A percentile compares a stretch with the other conserved stretches of the same genome.
Evolutionary conservation across 2,797 vertebrate species (phyloP).

Genomic region (Prunella strophiata): DNA sequence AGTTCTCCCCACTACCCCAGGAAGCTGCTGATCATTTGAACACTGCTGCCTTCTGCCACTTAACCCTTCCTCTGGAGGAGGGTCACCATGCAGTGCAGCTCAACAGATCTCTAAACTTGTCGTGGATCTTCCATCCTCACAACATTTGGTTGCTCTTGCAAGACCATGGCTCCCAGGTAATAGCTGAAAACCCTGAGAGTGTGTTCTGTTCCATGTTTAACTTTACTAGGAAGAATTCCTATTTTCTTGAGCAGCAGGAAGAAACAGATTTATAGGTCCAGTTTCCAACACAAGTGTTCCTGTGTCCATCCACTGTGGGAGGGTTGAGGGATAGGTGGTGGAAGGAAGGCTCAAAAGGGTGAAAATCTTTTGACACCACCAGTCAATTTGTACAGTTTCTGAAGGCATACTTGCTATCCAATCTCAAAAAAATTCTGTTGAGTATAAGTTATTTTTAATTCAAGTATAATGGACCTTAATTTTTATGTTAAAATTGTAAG

Average conservation of each 20-base stretch:
- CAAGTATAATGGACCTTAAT: background rate
- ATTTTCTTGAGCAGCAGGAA: background rate
- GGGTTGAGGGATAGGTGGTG: background rate
- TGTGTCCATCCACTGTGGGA: background rate
- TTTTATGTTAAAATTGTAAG: background rate
- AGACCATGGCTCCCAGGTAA: background rate
- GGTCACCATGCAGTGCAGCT: background rate
- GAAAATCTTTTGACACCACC: background rate
- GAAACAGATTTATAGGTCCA: background rate
- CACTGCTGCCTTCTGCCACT: background rate
- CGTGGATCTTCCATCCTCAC: background rate
- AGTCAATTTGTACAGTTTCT: background rate
- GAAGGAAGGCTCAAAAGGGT: background rate
- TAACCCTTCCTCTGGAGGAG: fast-evolving
- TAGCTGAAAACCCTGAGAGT: background rate
- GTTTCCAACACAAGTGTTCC: background rate
- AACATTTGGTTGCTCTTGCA: background rate
- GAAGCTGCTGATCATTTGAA: background rate
- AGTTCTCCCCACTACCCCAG: background rate
- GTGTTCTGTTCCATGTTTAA: background rate
- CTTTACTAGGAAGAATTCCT: background rate
- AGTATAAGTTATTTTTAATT: background rate
- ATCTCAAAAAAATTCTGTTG: background rate
- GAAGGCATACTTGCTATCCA: background rate
- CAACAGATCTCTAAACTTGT: background rate